phyloP scores from a whole-genome alignment of 1,140 invertebrate genomes.

The Neotoxoptera formosana region DNA sequence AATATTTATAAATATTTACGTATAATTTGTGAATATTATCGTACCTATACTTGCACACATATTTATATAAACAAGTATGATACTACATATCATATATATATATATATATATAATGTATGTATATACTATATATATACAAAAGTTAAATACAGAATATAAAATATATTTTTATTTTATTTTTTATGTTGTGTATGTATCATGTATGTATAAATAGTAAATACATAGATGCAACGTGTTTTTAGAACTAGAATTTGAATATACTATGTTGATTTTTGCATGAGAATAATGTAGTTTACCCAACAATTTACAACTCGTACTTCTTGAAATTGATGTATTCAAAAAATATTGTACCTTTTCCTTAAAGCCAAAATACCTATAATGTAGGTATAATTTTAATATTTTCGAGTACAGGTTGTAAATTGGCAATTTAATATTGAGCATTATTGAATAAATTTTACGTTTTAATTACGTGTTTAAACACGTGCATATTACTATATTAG shows the following conservation, averaged over 20 bases:
- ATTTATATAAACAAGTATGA: too few species aligned
- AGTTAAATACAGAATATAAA: too few species aligned
- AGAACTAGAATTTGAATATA: neutral
- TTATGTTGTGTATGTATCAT: too few species aligned
- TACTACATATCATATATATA: too few species aligned
- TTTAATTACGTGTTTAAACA: neutral
- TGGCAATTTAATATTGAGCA: neutral
- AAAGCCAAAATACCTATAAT: neutral
- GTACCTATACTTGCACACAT: too few species aligned
- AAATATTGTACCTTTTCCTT: neutral
- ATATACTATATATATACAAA: neutral
- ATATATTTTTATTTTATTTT: too few species aligned
- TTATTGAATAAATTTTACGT: neutral
- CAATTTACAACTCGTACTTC: neutral
- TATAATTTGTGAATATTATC: too few species aligned
- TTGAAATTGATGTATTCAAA: neutral
- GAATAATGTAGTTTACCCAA: neutral
- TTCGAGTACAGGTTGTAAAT: neutral
- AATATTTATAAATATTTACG: too few species aligned
- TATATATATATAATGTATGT: too few species aligned
- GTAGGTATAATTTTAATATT: neutral
- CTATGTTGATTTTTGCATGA: neutral
- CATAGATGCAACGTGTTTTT: neutral
- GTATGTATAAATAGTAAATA: too few species aligned
- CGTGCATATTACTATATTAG: neutral